These are phyloP conservation scores for Lagria hirta DNA, from an alignment of 2,888 invertebrate genomes.

Conservation along the genomic window DNA sequence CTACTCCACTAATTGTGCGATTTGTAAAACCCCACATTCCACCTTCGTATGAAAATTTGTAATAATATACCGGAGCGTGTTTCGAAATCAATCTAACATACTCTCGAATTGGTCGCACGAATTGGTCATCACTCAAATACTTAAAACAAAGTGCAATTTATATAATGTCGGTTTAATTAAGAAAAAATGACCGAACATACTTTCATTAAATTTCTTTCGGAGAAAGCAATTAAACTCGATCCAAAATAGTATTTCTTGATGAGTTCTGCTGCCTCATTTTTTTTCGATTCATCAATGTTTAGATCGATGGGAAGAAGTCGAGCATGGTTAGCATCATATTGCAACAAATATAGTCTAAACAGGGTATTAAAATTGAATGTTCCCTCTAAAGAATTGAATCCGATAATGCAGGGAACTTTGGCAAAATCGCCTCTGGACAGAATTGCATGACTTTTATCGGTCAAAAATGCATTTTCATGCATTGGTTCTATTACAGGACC, in stretches of 20 bases:
- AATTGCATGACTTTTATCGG: conserved; percentile 26
- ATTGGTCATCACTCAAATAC: conserved; percentile 53
- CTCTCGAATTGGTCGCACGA: conserved; percentile 51
- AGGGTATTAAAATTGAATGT: conserved; percentile 38
- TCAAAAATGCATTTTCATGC: conserved; percentile 28
- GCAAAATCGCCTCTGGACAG: conserved; percentile 29
- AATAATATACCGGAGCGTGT: conserved; percentile 36
- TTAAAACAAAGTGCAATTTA: conserved; percentile 39
- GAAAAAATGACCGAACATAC: too few species aligned
- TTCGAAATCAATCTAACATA: conserved; percentile 55
- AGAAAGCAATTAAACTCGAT: conserved; percentile 27
- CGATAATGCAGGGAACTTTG: conserved; percentile 56
- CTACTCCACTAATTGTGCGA: conserved; percentile 28
- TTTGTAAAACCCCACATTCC: conserved; percentile 23
- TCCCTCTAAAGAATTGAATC: conserved; percentile 58
- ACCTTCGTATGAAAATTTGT: conserved; percentile 39
- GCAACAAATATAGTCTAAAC: conserved; percentile 46
- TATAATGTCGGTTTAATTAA: too few species aligned
- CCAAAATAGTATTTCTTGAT: conserved; percentile 26
- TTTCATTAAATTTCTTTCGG: conserved; percentile 22
- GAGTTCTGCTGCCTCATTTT: conserved; percentile 14
- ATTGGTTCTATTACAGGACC: conserved; percentile 29
- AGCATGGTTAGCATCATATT: conserved; percentile 54
- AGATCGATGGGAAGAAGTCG: conserved; percentile 50
- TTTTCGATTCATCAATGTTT: conserved; percentile 26